Conservation (phyloP, 2,113 vertebrate genomes). For the Otocyon megalotis region DNA sequence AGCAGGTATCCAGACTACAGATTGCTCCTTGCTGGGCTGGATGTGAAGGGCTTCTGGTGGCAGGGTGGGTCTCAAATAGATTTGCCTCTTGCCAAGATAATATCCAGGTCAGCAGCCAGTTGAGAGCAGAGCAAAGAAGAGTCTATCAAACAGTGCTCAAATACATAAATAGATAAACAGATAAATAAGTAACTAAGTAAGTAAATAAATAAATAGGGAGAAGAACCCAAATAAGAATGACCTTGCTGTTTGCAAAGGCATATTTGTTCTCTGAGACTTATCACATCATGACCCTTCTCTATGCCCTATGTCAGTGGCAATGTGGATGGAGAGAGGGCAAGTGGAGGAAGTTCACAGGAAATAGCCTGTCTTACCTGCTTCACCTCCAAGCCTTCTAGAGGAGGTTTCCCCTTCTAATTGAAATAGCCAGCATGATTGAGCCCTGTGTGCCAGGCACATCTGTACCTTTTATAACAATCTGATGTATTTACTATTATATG, state of each 20-base stretch:
- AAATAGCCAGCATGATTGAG: not conserved
- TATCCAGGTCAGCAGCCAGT: not conserved
- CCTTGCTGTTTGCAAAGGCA: not conserved
- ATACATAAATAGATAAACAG: not conserved
- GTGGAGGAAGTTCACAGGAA: not conserved
- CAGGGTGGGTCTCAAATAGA: not conserved
- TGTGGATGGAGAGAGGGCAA: too few species aligned
- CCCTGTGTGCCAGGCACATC: not conserved
- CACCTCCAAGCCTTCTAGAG: too few species aligned
- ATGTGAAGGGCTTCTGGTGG: not conserved
- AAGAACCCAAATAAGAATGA: not conserved
- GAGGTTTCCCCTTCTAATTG: not conserved
- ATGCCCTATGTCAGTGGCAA: not conserved
- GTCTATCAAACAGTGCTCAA: not conserved
- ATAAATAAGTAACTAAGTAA: not conserved
- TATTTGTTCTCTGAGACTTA: not conserved
- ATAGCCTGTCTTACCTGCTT: not conserved
- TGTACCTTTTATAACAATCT: not conserved
- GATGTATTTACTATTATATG: not conserved
- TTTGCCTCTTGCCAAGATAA: not conserved
- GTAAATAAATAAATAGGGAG: not conserved
- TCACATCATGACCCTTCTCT: not conserved
- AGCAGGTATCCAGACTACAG: not conserved
- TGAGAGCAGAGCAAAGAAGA: not conserved
- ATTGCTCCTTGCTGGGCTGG: not conserved